These are phyloP conservation scores for Caenorhabditis sinica DNA, from an alignment of 2,888 invertebrate species.

Conservation along the genomic window DNA sequence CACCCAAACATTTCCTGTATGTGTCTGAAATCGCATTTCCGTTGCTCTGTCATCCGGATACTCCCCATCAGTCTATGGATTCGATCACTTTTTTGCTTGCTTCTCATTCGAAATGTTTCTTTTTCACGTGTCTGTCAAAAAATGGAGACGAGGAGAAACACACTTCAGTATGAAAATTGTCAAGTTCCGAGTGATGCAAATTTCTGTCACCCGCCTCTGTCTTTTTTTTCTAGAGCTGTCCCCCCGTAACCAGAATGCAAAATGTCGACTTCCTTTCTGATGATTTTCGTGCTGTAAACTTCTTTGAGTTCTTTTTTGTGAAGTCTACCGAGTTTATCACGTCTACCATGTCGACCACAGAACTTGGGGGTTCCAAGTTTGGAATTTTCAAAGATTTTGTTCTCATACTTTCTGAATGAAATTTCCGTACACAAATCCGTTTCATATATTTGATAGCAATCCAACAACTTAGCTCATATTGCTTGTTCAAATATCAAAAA, in stretches of 20 bases:
- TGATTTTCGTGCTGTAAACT: conserved; percentile 34
- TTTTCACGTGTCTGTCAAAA: conserved; percentile 22
- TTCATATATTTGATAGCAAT: neutral
- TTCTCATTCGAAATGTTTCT: conserved; percentile 20
- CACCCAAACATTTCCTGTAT: conserved; percentile 46
- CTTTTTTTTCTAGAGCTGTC: neutral
- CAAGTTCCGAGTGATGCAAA: conserved; percentile 59
- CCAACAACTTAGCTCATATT: too few relatives aligned
- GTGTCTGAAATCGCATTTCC: conserved; percentile 51
- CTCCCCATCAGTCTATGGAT: conserved; percentile 31
- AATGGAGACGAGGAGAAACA: conserved; percentile 19
- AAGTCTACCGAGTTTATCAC: neutral
- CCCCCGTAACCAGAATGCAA: conserved; percentile 11
- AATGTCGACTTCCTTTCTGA: conserved; percentile 25
- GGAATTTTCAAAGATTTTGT: too few relatives aligned
- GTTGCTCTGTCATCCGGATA: conserved; percentile 37
- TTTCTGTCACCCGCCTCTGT: conserved; percentile 23
- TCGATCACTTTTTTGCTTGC: neutral
- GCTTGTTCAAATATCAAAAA: neutral
- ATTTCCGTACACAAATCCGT: too few relatives aligned
- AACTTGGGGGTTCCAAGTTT: too few relatives aligned
- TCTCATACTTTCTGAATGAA: too few relatives aligned
- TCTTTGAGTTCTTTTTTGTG: neutral
- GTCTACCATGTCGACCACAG: too few relatives aligned
- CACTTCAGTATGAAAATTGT: conserved; percentile 56